A percentile compares a stretch with the other conserved stretches of the same genome.
Conservation (phyloP, 2,888 invertebrate genomes). For the Lepidocyrtoides sp. region DNA sequence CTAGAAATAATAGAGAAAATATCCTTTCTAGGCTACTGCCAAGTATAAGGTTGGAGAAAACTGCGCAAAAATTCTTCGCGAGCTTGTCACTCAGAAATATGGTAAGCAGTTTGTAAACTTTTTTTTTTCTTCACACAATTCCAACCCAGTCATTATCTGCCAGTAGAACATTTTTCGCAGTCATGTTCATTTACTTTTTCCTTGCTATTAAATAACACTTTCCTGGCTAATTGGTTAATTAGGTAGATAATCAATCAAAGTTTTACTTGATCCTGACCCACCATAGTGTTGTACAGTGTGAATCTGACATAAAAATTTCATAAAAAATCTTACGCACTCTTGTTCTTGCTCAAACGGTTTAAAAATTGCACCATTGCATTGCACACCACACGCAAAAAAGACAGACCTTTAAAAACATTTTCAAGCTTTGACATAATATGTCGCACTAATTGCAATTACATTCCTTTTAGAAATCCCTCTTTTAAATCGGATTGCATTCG, state of each 20-base stretch:
- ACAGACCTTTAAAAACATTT: background rate
- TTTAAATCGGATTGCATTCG: background rate
- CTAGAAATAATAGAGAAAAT: too few relatives aligned
- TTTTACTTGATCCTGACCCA: slow-evolving; percentile 22
- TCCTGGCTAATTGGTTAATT: background rate
- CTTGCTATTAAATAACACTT: background rate
- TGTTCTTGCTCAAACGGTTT: background rate
- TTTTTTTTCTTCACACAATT: too few relatives aligned
- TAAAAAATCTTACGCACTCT: background rate
- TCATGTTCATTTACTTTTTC: too few relatives aligned
- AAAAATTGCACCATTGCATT: too few relatives aligned
- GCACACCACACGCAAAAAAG: background rate
- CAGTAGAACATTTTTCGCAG: too few relatives aligned
- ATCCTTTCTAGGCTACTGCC: slow-evolving; percentile 5
- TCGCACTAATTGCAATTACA: slow-evolving; percentile 26
- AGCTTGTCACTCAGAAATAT: slow-evolving; percentile 81
- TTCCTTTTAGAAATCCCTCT: background rate
- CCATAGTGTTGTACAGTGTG: background rate
- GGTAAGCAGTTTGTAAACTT: slow-evolving; percentile 74
- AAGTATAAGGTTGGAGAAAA: slow-evolving; percentile 51
- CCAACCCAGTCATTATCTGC: too few relatives aligned
- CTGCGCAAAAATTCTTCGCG: slow-evolving; percentile 79
- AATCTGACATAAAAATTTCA: background rate
- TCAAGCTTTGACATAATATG: too few relatives aligned
- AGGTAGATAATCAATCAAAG: slow-evolving; percentile 3